Evolutionary conservation across 2,888 invertebrate genomes (phyloP), one percentile per base, ranked within the genome.

Genomic region (Thyatira batis): DNA sequence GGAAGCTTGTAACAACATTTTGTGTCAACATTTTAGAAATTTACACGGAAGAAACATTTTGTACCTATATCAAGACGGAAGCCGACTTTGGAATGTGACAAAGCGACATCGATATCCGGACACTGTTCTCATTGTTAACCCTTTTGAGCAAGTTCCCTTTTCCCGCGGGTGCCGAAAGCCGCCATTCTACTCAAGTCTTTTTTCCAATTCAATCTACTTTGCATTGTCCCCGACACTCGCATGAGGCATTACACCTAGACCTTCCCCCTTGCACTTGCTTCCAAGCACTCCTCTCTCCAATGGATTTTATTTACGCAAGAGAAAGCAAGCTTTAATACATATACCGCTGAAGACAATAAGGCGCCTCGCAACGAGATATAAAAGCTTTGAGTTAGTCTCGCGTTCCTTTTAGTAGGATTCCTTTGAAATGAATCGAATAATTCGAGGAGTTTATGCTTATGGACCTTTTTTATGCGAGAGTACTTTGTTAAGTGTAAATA

Each of bases 181-280:
- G 82, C 82, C 71, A 86, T 87, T 86, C 78, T 71, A 71, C 77
- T 87, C 75, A 78, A 86, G 82, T 86, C 86, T 89, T 89, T 90
- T 89, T 91, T 88, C 84, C 90, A 89, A 92, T 91, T 89, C 92
- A 91, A 91, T 92, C 89, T 90, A 90, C 90, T 92, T 92, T 91
- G 89, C 90, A 92, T 92, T 89, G 90, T 88, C 82, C 82, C 76
- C 88, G 84, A 79, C 85, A 82, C 87, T 88, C 91, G 85, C 84
- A 90, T 91, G 90, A 90, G 82, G 87, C 88, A 89, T 90, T 89
- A 90, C 89, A 89, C 89, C 89, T 90, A 85, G 82, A 73, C 75
- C 70, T 72, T 64, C 71, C 69, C 76, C 77, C 78, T 76, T 89
- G 88, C 88, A 88, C 84, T 88, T 87, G 83, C 82, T 82, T 67